Percentiles rank a stretch among this genome's conserved stretches.
These are phyloP conservation scores for Papilio demoleus DNA, from an alignment of 2,888 invertebrate genomes.

Conservation along the genomic window DNA sequence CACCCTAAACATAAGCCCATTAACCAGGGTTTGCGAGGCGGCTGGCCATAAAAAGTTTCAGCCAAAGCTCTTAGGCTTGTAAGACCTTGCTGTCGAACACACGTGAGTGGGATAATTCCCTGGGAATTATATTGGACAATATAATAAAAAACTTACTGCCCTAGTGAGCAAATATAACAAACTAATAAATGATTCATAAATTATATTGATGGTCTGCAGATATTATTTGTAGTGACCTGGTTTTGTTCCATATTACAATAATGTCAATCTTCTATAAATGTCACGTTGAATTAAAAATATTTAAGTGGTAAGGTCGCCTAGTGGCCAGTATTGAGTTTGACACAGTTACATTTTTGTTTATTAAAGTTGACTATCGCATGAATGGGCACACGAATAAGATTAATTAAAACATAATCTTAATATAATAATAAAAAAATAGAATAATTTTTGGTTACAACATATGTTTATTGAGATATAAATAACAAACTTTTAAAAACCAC, in stretches of 20 bases:
- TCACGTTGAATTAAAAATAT: constrained; percentile 20
- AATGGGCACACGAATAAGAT: neutral
- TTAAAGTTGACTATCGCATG: neutral
- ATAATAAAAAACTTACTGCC: neutral
- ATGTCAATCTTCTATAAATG: constrained; percentile 25
- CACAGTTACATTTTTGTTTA: constrained; percentile 2
- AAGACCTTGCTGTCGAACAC: no score
- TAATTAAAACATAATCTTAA: neutral
- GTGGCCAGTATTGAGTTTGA: neutral
- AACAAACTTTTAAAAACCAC: no score
- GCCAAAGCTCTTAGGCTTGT: no score
- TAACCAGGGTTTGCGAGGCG: no score
- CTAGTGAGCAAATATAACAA: neutral
- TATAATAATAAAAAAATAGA: neutral
- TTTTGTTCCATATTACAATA: constrained; percentile 26
- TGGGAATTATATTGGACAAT: neutral
- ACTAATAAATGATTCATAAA: constrained; percentile 14
- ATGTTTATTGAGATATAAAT: no score
- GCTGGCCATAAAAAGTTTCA: no score
- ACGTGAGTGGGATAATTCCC: no score
- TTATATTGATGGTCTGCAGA: neutral
- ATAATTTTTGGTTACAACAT: no score
- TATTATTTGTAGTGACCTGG: constrained; percentile 21
- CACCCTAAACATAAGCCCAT: no score
- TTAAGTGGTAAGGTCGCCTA: neutral